Evolutionary conservation across 92 coral and sea anemone species (phyloP), one percentile per base, ranked within the genome.

Genomic region (Umimayanthus kanabou): DNA sequence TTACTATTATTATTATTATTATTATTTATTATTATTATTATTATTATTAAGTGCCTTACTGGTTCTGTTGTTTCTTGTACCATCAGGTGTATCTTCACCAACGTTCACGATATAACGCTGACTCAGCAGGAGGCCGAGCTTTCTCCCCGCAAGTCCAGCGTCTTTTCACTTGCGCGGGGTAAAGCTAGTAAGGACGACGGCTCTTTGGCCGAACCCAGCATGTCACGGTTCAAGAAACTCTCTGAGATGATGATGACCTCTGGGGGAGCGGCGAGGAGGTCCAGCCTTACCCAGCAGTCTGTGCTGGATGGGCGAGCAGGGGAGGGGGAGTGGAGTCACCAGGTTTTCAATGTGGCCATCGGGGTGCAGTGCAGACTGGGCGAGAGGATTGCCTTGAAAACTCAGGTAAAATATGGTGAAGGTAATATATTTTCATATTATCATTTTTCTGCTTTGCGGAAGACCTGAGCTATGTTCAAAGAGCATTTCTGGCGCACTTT

Each of bases 311-410:
- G 78, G 29, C 93, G 93, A 37, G 82, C 77, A 43, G 84, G 57
- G 11, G 95, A 95, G 65, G 89, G 70, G 26, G 98, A 94, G 43
- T 97, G 97, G 98, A 93, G 89, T 42, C 85, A 95, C 25, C 91
- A 92, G 42, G 90, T 97, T 71, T 85, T 81, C 79, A 95, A 87
- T 81, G 87, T 91, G 28, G 99, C 99, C 26, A 91, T 91, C 20
- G 97, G 92, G 42, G 98, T 97, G 15, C 89, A 76, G 25, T 97
- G 98, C n/a, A 94, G 85, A 33, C 90, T 92, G 11, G 98, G 99
- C 40, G 99, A 97, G 53, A 91, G 91, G 15, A 85, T 97, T 29
- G 89, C 87, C 77, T 89, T 97, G 8, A 92, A 90, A 82, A 92
- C 90, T 50, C 93, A 95, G 96, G 99, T 97, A 83, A 81, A n/a